A percentile compares a stretch with the other conserved stretches of the same genome.
Evolutionary conservation across 2,113 vertebrate genomes (phyloP).

Genomic region (Podocnemis expansa): DNA sequence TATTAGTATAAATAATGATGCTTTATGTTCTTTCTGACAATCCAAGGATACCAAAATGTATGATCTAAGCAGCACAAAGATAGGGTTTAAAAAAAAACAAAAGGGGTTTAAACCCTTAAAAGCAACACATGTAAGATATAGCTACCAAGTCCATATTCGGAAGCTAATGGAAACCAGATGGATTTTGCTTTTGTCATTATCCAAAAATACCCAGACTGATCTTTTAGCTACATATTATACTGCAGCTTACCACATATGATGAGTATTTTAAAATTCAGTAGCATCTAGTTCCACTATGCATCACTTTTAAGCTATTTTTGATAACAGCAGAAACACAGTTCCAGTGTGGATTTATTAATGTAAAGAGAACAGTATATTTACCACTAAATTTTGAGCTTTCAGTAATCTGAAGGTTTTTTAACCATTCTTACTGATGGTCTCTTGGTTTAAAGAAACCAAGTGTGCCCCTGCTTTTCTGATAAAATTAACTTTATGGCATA

Average conservation of each 20-base stretch:
- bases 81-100: background rate
- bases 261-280: background rate
- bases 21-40: background rate
- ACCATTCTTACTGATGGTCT: background rate
- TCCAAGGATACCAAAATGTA: background rate
- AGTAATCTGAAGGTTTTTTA: background rate
- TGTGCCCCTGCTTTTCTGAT: background rate
- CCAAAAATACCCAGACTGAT: background rate
- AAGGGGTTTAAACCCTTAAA: background rate
- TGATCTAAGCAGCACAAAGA: background rate
- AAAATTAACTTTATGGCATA: background rate
- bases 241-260: background rate
- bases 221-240: background rate
- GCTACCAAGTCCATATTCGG: background rate
- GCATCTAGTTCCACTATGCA: background rate
- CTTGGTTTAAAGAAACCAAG: background rate
- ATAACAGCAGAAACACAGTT: background rate
- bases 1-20: background rate
- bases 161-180: background rate
- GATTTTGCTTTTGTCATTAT: background rate
- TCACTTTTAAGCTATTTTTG: background rate
- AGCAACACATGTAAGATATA: background rate
- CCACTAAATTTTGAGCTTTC: background rate
- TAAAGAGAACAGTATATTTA: background rate
- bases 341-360: background rate